phyloP scores from a whole-genome alignment of 1,140 invertebrate genomes.

The Macrosteles quadrilineatus region DNA sequence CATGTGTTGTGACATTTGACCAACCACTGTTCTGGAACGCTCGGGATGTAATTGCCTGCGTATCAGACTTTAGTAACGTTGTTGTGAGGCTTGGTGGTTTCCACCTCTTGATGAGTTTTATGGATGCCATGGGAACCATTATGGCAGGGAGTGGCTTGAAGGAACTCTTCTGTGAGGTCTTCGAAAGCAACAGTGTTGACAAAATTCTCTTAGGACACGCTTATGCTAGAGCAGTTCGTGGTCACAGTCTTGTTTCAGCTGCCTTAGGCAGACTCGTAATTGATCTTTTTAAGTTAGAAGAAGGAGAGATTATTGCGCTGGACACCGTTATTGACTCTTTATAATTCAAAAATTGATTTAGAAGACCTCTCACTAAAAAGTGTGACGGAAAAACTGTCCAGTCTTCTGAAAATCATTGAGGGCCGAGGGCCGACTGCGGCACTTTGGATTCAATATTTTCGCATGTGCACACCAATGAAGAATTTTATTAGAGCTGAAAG shows the following conservation, averaged over 20 bases:
- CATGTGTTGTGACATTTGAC: too few species aligned
- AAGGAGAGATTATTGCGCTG: constrained; percentile 45
- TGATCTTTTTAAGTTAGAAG: constrained; percentile 36
- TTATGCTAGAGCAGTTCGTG: constrained; percentile 47
- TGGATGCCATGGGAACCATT: constrained; percentile 37
- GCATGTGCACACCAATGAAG: constrained; percentile 47
- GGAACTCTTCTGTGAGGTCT: constrained; percentile 43
- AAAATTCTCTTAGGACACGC: constrained; percentile 49
- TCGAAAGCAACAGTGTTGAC: constrained; percentile 47
- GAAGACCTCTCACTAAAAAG: not conserved
- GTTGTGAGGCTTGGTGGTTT: constrained; percentile 41
- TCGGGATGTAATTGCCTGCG: too few species aligned
- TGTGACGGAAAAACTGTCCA: not conserved
- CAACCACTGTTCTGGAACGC: too few species aligned
- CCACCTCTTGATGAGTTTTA: constrained; percentile 40
- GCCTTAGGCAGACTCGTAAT: constrained; percentile 40
- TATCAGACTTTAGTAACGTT: too few species aligned
- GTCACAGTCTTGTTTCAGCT: constrained; percentile 46
- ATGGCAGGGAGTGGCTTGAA: too few species aligned
- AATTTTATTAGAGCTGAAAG: constrained; percentile 51
- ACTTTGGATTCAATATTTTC: constrained; percentile 52
- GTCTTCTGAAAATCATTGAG: constrained; percentile 36
- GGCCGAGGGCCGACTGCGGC: constrained; percentile 47
- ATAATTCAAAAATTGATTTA: constrained; percentile 1
- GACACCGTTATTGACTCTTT: constrained; percentile 43